Percentiles rank a stretch among this genome's conserved stretches.
These are phyloP conservation scores for Drosophila pandora DNA, from an alignment of 1,140 invertebrate genomes.

Conservation along the genomic window DNA sequence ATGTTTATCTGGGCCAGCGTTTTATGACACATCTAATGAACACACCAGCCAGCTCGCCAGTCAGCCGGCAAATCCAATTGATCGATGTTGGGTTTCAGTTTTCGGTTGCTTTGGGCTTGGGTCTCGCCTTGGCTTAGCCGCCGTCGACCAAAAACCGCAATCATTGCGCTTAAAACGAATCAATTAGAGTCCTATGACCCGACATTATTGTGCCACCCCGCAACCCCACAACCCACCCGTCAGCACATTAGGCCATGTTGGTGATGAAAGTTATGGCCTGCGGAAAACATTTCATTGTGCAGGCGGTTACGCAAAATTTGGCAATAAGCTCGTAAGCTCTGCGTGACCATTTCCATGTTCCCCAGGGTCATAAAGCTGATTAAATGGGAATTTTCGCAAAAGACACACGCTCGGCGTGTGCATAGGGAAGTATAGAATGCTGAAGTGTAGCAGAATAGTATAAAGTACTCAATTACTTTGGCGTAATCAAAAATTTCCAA, in stretches of 20 bases:
- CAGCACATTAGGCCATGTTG: neutral
- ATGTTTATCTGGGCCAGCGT: constrained; percentile 3
- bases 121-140: constrained; percentile 2
- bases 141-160: constrained; percentile 51
- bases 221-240: neutral
- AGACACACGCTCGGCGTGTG: neutral
- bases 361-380: constrained; percentile 30
- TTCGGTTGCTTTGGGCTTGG: constrained; percentile 1
- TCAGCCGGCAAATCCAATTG: constrained; percentile 12
- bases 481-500: neutral
- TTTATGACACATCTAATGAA: constrained; percentile 64
- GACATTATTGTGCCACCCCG: constrained; percentile 2
- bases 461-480: neutral
- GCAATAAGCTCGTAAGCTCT: constrained; percentile 22
- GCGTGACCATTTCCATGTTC: constrained; percentile 27
- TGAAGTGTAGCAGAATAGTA: neutral
- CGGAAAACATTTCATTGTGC: constrained; percentile 36
- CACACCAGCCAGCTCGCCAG: neutral
- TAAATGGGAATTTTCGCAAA: constrained; percentile 16
- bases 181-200: constrained; percentile 49
- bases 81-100: constrained; percentile 31
- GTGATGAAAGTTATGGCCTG: constrained; percentile 28
- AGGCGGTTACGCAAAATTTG: constrained; percentile 34
- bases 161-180: constrained; percentile 55
- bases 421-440: neutral